A percentile compares a stretch with the other conserved stretches of the same genome.
phyloP scores from a whole-genome alignment of 2,113 vertebrate species.

The Peromyscus leucopus region DNA sequence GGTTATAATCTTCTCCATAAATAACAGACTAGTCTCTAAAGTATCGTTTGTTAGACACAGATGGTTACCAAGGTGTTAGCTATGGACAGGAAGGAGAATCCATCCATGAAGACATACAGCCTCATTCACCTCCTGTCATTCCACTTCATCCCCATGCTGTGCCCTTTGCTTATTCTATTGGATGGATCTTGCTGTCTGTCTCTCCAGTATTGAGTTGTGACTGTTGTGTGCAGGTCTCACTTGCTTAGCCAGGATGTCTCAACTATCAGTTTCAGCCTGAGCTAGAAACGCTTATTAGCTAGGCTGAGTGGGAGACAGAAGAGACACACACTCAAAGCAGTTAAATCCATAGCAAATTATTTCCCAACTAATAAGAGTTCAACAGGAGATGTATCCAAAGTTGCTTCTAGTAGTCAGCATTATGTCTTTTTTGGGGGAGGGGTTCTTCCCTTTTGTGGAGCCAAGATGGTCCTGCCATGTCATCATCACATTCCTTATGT shows the following conservation, averaged over 20 bases:
- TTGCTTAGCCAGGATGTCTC: not conserved
- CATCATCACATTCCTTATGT: not conserved
- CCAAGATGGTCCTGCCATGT: not conserved
- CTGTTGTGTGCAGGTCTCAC: not conserved
- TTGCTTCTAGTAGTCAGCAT: not conserved
- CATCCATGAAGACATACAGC: not conserved
- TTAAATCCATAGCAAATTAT: not conserved
- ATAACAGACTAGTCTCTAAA: not conserved
- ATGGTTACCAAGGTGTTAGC: not conserved
- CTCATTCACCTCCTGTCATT: rapidly evolving
- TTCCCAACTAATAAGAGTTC: not conserved
- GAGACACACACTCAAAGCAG: not conserved
- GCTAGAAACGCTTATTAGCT: not conserved
- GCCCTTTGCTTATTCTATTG: not conserved
- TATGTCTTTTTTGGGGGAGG: not conserved
- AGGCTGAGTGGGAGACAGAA: not conserved
- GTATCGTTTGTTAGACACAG: not conserved
- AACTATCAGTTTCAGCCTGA: not conserved
- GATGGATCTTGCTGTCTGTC: too few species aligned
- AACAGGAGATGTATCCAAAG: not conserved
- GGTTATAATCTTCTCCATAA: not conserved
- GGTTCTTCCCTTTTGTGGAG: not conserved
- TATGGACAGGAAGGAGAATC: not conserved
- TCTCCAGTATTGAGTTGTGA: not conserved
- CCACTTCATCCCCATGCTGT: not conserved